Conservation (phyloP, 2,888 invertebrate genomes). For the Nesidiocoris tenuis region DNA sequence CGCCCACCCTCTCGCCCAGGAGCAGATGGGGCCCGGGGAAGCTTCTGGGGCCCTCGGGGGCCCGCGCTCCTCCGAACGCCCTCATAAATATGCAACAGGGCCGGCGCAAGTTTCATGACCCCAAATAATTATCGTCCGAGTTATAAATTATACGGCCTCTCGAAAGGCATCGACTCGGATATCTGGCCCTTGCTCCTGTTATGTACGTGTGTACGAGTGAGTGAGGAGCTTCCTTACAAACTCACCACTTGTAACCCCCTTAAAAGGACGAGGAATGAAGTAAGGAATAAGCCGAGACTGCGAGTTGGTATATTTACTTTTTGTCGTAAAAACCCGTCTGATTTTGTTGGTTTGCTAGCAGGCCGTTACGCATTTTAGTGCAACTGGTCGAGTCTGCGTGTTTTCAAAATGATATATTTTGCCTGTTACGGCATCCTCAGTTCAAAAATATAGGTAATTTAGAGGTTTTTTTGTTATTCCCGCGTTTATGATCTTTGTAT, state of each 20-base stretch:
- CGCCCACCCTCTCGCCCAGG: background rate
- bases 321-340: background rate
- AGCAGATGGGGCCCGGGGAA: background rate
- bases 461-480: too few species aligned
- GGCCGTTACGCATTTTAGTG: too few species aligned
- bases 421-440: too few species aligned
- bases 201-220: background rate
- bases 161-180: slow-evolving; percentile 8
- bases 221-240: slow-evolving; percentile 27
- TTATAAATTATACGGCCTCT: slow-evolving; percentile 37
- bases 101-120: slow-evolving; percentile 38
- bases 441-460: too few species aligned
- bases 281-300: background rate
- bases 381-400: too few species aligned
- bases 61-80: slow-evolving; percentile 7
- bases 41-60: slow-evolving; percentile 9
- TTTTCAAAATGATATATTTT: too few species aligned
- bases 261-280: slow-evolving; percentile 25
- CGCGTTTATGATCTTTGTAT: too few species aligned
- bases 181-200: background rate
- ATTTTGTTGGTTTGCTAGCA: too few species aligned
- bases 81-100: slow-evolving; percentile 40
- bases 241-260: slow-evolving; percentile 26
- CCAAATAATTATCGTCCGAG: slow-evolving; percentile 40
- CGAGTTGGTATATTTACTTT: background rate